These are phyloP conservation scores for Antheraea pernyi DNA, from an alignment of 1,140 invertebrate genomes.

Conservation along the genomic window DNA sequence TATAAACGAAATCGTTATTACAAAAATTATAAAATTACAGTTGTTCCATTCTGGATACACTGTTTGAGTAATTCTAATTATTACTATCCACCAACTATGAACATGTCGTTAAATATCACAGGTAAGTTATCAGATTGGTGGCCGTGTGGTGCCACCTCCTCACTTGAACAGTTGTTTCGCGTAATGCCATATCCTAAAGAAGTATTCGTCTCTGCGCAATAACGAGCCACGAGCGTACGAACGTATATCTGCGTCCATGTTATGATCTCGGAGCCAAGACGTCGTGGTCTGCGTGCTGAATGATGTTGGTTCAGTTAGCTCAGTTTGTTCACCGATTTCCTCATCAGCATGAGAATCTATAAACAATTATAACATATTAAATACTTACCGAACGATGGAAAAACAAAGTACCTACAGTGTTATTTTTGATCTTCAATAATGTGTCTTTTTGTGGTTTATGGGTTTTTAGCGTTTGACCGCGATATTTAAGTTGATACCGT, in stretches of 20 bases:
- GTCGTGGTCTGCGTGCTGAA: constrained; percentile 95
- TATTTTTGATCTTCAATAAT: too few relatives aligned
- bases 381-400: too few relatives aligned
- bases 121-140: constrained; percentile 38
- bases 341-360: constrained; percentile 60
- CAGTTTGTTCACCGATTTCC: constrained; percentile 54
- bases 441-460: too few relatives aligned
- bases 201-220: constrained; percentile 93
- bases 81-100: constrained; percentile 54
- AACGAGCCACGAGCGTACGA: constrained; percentile 91
- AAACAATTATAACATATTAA: neutral
- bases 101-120: constrained; percentile 62
- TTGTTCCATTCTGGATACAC: constrained; percentile 33
- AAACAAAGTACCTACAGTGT: too few relatives aligned
- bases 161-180: constrained; percentile 87
- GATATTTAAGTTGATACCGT: too few relatives aligned
- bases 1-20: constrained; percentile 39
- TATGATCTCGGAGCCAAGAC: constrained; percentile 93
- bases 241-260: constrained; percentile 95
- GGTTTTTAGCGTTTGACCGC: too few relatives aligned
- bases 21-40: constrained; percentile 42
- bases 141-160: constrained; percentile 17
- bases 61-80: constrained; percentile 31
- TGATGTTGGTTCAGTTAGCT: constrained; percentile 76
- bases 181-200: constrained; percentile 95